phyloP scores from a whole-genome alignment of 2,797 vertebrate genomes.

The Poecilia gillii region DNA sequence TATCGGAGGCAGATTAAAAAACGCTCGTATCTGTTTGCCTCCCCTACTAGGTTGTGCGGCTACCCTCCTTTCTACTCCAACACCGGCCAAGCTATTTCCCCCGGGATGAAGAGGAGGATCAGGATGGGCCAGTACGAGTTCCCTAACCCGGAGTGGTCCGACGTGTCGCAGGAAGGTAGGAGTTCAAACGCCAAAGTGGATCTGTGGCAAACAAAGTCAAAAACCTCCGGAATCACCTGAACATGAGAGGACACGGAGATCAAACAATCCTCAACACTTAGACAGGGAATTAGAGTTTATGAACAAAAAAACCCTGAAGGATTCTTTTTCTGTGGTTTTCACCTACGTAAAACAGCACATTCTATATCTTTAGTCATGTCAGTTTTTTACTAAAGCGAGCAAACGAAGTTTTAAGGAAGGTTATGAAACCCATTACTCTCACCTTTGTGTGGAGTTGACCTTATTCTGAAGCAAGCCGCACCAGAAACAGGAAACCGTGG shows the following conservation, averaged over 20 bases:
- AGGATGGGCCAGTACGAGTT: constrained; percentile 97
- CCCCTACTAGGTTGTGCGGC: constrained; percentile 87
- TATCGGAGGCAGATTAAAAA: too few species aligned
- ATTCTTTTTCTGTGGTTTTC: neutral
- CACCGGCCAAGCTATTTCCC: constrained; percentile 97
- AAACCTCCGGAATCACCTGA: neutral
- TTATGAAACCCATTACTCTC: neutral
- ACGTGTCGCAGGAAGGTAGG: constrained; percentile 94
- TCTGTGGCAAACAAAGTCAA: neutral
- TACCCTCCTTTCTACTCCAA: constrained; percentile 99
- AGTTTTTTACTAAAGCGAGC: neutral
- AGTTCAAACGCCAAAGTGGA: too few species aligned
- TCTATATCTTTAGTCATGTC: neutral
- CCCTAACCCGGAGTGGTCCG: constrained; percentile 94
- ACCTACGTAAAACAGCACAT: neutral
- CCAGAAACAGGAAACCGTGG: constrained; percentile 22
- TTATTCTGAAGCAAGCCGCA: neutral
- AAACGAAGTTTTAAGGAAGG: neutral
- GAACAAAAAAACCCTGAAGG: neutral
- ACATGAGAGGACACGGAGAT: neutral
- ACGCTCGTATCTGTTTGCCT: neutral
- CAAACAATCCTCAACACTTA: neutral
- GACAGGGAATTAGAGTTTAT: neutral
- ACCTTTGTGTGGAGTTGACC: neutral
- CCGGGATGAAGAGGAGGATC: constrained; percentile 97